Base-by-base conservation (phyloP, 2,888 invertebrate species). In the Schrankia costaestrigalis region DNA sequence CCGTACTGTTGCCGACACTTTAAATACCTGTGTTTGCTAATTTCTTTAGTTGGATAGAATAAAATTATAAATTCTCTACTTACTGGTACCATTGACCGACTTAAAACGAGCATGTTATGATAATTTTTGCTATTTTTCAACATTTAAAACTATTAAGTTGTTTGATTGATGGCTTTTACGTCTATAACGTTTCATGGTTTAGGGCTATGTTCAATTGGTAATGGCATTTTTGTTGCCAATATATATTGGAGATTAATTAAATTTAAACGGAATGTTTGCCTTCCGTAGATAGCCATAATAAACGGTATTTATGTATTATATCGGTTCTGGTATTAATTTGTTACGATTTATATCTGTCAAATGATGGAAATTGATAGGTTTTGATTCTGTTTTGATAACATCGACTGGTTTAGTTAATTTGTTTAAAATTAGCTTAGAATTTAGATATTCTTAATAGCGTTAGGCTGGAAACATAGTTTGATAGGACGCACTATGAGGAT, bases 1-100 rank as follows among this genome's bases (percentile, higher is more conserved):
- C 50, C 54, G 46, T 48, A 46, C 24, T 19, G 10, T 12, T 14
- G 15, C 19, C 17, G 46, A 26, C 28, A 12, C 32, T 36, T 23
- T 35, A 41, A 47, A n/a, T n/a, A n/a, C n/a, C n/a, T 41, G 35
- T 41, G 35, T 41, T 53, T 46, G 44, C 42, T 43, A 34, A 43
- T 46, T 43, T 40, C 2, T 40, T 28, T 38, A 30, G 39, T 37
- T 18, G 29, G 19, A 31, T 14, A 22, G 11, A 21, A 12, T 26
- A 21, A 24, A 34, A 18, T 29, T 31, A 8, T 21, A 23, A n/a
- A 35, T 31, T 26, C 19, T 33, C 7, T 15, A 14, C 12, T 29
- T 35, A 38, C 35, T 24, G 17, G 11, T 35, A 26, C 41, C 11
- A 30, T 35, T 46, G 37, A 30, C 30, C 30, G 30, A 44, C 31